Conservation (phyloP, 2,113 vertebrate genomes). For the Pycnonotus jocosus region DNA sequence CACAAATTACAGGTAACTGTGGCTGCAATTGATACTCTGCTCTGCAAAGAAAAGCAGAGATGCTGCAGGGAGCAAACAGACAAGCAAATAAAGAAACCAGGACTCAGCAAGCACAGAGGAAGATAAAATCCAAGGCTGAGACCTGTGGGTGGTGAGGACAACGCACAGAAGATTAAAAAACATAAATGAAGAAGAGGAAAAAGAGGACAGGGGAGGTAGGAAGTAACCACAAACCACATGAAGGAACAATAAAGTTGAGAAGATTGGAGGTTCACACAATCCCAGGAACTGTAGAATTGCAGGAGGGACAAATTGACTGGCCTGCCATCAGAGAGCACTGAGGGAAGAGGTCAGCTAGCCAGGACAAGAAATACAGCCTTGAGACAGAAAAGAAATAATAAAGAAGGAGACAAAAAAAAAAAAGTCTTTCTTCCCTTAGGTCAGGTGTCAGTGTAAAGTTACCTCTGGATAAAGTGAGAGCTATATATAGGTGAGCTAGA, state of each 20-base stretch:
- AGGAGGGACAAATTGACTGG: not conserved
- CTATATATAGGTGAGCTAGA: not conserved
- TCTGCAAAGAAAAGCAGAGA: not conserved
- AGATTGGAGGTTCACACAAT: not conserved
- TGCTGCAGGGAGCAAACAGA: not conserved
- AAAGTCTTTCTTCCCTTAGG: not conserved
- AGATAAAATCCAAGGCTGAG: not conserved
- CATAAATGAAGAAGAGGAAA: not conserved
- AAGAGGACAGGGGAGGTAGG: not conserved
- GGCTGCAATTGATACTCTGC: not conserved
- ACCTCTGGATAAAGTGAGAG: not conserved
- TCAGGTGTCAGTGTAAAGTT: not conserved
- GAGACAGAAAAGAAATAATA: not conserved
- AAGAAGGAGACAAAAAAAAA: not conserved
- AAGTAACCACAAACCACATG: not conserved
- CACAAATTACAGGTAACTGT: rapidly evolving
- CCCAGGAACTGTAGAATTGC: not conserved
- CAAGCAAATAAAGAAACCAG: not conserved
- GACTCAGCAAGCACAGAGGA: not conserved
- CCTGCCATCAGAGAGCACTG: not conserved
- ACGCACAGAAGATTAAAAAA: not conserved
- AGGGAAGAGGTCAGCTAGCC: not conserved
- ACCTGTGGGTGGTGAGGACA: not conserved
- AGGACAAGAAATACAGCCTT: not conserved
- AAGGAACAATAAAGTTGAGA: not conserved